Evolutionary conservation across 2,113 vertebrate genomes (phyloP).

Genomic region (Ahaetulla prasina): DNA sequence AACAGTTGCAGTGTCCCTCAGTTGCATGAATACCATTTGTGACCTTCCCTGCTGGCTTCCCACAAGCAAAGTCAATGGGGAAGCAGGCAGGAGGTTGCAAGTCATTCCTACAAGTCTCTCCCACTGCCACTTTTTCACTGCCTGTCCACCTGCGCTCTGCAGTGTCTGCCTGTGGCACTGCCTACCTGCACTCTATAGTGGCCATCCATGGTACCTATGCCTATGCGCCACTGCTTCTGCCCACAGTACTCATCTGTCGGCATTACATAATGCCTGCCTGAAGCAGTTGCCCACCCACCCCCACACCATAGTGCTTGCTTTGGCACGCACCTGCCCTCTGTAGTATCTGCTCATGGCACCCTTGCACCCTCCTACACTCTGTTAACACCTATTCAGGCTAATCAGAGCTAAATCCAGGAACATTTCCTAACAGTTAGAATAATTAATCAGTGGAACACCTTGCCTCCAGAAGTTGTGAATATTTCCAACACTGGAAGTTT

Average conservation of each 20-base stretch:
- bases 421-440: no score
- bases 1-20: not conserved
- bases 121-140: not conserved
- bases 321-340: not conserved
- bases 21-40: not conserved
- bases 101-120: not conserved
- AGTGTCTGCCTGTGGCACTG: not conserved
- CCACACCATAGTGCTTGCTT: not conserved
- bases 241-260: not conserved
- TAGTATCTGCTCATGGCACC: not conserved
- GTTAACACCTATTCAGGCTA: not conserved
- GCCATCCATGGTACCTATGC: not conserved
- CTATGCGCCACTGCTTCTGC: not conserved
- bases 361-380: not conserved
- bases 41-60: not conserved
- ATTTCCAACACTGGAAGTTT: no score
- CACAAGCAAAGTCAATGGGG: not conserved
- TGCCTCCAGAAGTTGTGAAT: no score
- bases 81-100: not conserved
- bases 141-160: not conserved
- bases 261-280: not conserved
- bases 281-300: not conserved
- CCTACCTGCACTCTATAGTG: not conserved
- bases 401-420: not conserved
- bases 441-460: no score